These are phyloP conservation scores for Priocnemis perturbator DNA, from an alignment of 2,888 invertebrate species.

Conservation along the genomic window DNA sequence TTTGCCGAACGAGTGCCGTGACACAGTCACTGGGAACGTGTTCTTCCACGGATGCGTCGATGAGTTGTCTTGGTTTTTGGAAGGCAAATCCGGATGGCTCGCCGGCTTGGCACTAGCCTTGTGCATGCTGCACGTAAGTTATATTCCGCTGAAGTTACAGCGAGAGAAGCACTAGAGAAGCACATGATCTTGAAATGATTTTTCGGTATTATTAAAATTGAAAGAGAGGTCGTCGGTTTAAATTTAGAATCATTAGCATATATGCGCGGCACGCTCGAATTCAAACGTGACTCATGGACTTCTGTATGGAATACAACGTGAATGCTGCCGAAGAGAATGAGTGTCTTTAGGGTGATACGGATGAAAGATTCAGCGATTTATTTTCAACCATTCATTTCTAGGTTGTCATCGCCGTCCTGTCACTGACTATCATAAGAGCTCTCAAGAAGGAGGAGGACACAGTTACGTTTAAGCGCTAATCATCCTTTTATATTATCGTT, in stretches of 20 bases:
- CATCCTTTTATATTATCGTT: neutral
- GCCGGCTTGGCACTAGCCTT: constrained; percentile 86
- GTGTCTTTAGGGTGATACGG: neutral
- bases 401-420: constrained; percentile 84
- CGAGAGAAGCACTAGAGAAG: neutral
- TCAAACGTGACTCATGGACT: too few species aligned
- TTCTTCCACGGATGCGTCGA: constrained; percentile 93
- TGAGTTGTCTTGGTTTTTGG: constrained; percentile 91
- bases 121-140: constrained; percentile 87
- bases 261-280: too few species aligned
- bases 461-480: constrained; percentile 77
- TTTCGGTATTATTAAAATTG: too few species aligned
- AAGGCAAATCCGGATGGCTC: constrained; percentile 89
- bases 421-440: constrained; percentile 83
- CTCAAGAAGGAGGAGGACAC: constrained; percentile 85
- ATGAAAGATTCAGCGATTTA: neutral
- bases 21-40: constrained; percentile 91
- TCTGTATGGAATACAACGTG: too few species aligned
- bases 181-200: neutral
- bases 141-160: neutral
- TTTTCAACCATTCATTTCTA: constrained; percentile 62
- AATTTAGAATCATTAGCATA: too few species aligned
- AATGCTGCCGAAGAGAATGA: neutral
- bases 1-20: constrained; percentile 88
- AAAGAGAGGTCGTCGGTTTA: too few species aligned